Base-by-base conservation (phyloP, 2,888 invertebrate genomes). In the Leucophora obtusa region DNA sequence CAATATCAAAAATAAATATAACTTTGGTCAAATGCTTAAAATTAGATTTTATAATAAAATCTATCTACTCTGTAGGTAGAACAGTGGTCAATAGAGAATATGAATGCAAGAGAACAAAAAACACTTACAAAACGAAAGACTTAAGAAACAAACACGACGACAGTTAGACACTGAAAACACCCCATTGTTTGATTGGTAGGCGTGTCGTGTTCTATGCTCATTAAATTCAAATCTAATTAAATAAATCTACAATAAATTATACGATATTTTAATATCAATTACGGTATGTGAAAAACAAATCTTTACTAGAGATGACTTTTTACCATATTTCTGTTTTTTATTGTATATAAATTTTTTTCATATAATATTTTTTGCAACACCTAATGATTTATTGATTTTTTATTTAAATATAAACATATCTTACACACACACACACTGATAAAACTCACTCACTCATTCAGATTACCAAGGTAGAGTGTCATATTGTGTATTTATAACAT, bases 211-310 rank as follows among this genome's bases (percentile, higher is more conserved):
- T 70, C 71, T 75, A 74, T 71, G 73, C 74, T 82, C 73, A 79
- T 80, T 80, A 71, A 75, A 71, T 75, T 54, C 69, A 75, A 73
- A 70, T 54, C 80, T 79, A 82, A 83, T 78, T 79, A 83, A 84
- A 84, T 86, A 85, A 87, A 87, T 85, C 73, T 70, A 77, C 70
- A 77, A 81, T 81, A 84, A 86, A 82, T 76, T 69, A 76, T 68
- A 75, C 68, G 76, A 77, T 83, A 76, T 78, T 79, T 79, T 70
- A 76, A 79, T 79, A 79, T 53, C 79, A 74, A 82, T 79, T 75
- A 68, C 76, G 51, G 21, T 17, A 58, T 71, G 69, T 21, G 68
- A 72, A 78, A 28, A 35, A 76, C 69, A 69, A 80, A 68, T 76
- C 65, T 80, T 62, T 15, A 17, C 54, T 65, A n/a, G 60, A 69